Evolutionary conservation across 2,113 vertebrate genomes (phyloP).

Genomic region (Campylomormyrus numenius): DNA sequence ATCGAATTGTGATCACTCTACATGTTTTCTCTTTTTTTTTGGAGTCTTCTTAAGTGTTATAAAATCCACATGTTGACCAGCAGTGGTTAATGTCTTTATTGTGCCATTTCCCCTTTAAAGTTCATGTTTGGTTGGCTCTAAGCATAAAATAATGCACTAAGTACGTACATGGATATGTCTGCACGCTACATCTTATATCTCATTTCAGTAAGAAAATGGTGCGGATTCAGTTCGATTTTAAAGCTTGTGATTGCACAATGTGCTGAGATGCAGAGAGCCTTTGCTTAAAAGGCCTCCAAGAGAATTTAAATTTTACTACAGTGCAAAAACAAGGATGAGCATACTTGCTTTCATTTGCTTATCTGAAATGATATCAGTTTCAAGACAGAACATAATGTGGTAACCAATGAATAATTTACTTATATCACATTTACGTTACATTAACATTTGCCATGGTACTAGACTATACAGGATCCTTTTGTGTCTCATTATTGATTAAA

Average conservation of each 20-base stretch:
- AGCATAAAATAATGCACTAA: background rate
- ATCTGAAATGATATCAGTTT: background rate
- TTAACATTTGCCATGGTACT: background rate
- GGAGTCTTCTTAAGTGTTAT: background rate
- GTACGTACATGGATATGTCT: background rate
- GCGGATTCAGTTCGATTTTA: background rate
- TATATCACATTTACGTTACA: background rate
- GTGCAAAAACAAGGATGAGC: background rate
- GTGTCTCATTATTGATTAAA: background rate
- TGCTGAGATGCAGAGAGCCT: background rate
- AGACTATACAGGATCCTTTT: background rate
- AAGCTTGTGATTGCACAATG: background rate
- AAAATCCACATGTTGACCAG: background rate
- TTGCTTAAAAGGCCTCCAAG: background rate
- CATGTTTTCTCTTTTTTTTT: background rate
- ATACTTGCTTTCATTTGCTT: background rate
- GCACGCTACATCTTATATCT: background rate
- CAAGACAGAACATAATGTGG: background rate
- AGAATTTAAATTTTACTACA: background rate
- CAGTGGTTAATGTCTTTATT: background rate
- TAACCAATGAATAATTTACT: background rate
- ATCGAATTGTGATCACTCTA: background rate
- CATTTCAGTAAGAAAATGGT: background rate
- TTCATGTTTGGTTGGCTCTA: background rate
- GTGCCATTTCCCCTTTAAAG: background rate